Conservation (phyloP, 1,140 invertebrate genomes). For the Thrips palmi region DNA sequence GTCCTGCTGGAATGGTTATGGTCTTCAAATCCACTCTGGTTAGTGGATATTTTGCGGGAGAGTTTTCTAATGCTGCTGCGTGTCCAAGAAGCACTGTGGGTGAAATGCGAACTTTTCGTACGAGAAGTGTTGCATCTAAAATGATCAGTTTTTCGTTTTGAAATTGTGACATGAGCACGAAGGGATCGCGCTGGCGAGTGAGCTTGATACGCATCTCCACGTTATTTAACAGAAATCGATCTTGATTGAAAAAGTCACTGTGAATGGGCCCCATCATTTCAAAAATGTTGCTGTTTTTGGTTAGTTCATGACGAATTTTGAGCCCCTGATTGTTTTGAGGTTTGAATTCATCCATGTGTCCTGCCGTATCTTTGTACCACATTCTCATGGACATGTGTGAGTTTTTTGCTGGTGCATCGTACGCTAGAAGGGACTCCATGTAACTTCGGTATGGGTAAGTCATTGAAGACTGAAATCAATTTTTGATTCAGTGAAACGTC, state of each 20-base stretch:
- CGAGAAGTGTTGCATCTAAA: slow-evolving; percentile 19
- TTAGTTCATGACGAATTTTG: slow-evolving; percentile 15
- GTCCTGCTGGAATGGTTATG: slow-evolving; percentile 19
- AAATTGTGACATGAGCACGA: slow-evolving; percentile 19
- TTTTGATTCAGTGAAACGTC: slow-evolving; percentile 26
- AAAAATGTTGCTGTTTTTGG: slow-evolving; percentile 14
- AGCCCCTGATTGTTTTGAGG: slow-evolving; percentile 18
- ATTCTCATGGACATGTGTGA: slow-evolving; percentile 21
- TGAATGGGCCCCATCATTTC: slow-evolving; percentile 15
- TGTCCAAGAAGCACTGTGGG: slow-evolving; percentile 20
- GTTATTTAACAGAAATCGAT: slow-evolving; percentile 22
- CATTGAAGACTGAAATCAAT: slow-evolving; percentile 22
- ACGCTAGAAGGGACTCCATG: slow-evolving; percentile 24
- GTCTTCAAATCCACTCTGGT: slow-evolving; percentile 22
- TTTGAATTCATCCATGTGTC: slow-evolving; percentile 18
- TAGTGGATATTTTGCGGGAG: slow-evolving; percentile 23
- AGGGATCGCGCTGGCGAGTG: slow-evolving; percentile 19
- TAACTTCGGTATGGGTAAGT: slow-evolving; percentile 26
- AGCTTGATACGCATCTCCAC: slow-evolving; percentile 21
- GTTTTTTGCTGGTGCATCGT: slow-evolving; percentile 21
- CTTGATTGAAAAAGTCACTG: slow-evolving; percentile 20
- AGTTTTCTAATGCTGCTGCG: slow-evolving; percentile 19
- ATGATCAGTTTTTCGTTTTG: slow-evolving; percentile 14
- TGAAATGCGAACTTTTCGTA: slow-evolving; percentile 20
- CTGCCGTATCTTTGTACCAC: slow-evolving; percentile 15